Evolutionary conservation across 2,113 vertebrate genomes (phyloP), one percentile per base, ranked within the genome.

Genomic region (Plotosus lineatus): DNA sequence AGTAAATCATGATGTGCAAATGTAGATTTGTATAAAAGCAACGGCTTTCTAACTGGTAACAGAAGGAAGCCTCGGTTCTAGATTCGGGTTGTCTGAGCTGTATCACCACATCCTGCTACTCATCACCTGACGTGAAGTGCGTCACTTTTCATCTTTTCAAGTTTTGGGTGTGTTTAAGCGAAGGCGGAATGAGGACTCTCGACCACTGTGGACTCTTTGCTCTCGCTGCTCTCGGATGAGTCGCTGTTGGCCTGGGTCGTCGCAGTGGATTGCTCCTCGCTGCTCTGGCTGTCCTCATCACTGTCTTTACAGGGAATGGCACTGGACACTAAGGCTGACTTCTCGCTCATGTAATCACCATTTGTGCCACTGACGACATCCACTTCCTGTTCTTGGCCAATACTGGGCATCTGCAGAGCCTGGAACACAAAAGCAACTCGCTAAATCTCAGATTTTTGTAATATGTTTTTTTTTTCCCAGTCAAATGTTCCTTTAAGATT

Each of bases 181-280:
- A 87, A 89, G 79, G 92, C 74, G 61, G 93, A 85, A 8, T 60
- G 79, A 0, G 92, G 87, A 23, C 83, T 58, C 15, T 89, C 91
- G 12, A 86, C 86, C 0, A 88, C 86, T 44, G 92, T 86, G 21
- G 83, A 85, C 85, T 91, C 90, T 36, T 33, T 81, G 3, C 66
- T 0, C 42, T 33, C 83, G 9, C 48, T 0, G 60, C 89, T 91
- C 79, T 86, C 78, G 23, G 89, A 84, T 0, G 85, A 89, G 85
- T 92, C 88, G 3, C 89, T 86, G 84, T 92, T 92, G 5, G 88
- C 89, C 0, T 88, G 88, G 15, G 88, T 90, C 0, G 92, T 89
- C 0, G 88, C 89, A 53, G 88, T 86, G 0, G 91, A 89, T 53
- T 88, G 76, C 86, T 94, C 93, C 88, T 94, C 91, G 28, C 90